Evolutionary conservation across 2,113 vertebrate species (phyloP).

Genomic region (Leptodactylus fuscus): DNA sequence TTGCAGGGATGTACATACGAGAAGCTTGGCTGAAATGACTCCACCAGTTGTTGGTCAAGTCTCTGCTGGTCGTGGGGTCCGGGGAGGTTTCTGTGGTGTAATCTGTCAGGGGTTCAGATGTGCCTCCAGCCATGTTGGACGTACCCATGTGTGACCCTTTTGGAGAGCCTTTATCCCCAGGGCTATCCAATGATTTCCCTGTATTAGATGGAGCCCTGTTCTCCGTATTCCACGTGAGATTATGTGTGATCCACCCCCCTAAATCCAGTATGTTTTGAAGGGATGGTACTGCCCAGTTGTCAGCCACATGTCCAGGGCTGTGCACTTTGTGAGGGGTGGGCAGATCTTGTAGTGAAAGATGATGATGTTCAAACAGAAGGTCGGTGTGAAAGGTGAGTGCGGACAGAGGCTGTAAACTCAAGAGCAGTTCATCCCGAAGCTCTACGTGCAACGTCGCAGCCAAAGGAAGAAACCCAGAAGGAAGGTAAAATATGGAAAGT

Average conservation of each 20-base stretch:
- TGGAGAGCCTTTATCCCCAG: too few species aligned
- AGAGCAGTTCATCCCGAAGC: slow-evolving; percentile 73
- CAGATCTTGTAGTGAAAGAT: slow-evolving; percentile 57
- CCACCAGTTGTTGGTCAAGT: slow-evolving; percentile 70
- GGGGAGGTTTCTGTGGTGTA: not conserved
- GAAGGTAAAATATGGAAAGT: slow-evolving; percentile 71
- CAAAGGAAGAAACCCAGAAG: slow-evolving; percentile 74
- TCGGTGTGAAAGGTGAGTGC: slow-evolving; percentile 81
- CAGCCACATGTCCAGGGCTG: slow-evolving; percentile 60
- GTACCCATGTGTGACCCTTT: not conserved
- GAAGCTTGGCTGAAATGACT: slow-evolving; percentile 73
- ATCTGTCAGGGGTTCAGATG: not conserved
- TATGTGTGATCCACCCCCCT: slow-evolving; percentile 81
- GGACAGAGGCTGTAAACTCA: slow-evolving; percentile 77
- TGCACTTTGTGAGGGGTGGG: not conserved
- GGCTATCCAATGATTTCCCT: not conserved
- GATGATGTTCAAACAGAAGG: slow-evolving; percentile 79
- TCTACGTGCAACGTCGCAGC: slow-evolving; percentile 69
- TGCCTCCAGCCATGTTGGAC: not conserved
- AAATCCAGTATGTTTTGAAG: slow-evolving; percentile 83
- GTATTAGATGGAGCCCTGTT: not conserved
- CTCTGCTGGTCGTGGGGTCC: fast-evolving
- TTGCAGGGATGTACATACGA: slow-evolving; percentile 63
- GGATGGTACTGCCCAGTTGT: slow-evolving; percentile 78
- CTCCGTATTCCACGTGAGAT: slow-evolving; percentile 63